phyloP scores from a whole-genome alignment of 2,113 vertebrate genomes.

The Nestor notabilis region DNA sequence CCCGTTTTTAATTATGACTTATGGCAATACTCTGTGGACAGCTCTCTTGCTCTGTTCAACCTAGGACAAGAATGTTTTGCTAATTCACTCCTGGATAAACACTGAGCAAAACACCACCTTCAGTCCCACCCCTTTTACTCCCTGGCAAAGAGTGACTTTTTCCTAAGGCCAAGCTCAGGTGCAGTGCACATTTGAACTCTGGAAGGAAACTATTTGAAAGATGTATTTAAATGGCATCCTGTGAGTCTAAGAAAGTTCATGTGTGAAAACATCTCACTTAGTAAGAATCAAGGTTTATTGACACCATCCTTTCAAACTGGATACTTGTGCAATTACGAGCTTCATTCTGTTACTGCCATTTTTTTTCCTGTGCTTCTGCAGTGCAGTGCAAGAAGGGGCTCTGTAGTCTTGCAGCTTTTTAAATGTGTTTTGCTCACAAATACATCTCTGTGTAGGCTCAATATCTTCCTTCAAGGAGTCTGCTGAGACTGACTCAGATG shows the following conservation, averaged over 20 bases:
- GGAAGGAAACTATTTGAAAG: slow-evolving; percentile 23
- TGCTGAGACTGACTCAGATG: background rate
- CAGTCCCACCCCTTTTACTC: background rate
- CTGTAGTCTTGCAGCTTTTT: background rate
- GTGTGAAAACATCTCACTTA: background rate
- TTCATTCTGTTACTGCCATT: background rate
- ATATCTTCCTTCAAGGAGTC: background rate
- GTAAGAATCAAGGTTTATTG: background rate
- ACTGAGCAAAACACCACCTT: background rate
- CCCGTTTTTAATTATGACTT: background rate
- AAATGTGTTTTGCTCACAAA: background rate
- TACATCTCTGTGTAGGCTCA: background rate
- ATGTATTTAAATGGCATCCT: background rate
- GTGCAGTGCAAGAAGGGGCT: background rate
- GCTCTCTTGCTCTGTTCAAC: background rate
- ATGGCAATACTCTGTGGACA: background rate
- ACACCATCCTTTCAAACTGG: background rate
- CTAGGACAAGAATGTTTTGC: background rate
- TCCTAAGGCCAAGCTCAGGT: background rate
- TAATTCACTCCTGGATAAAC: background rate
- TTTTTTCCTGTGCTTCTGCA: background rate
- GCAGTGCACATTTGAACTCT: background rate
- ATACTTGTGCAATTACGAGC: background rate
- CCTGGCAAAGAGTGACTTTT: slow-evolving; percentile 19
- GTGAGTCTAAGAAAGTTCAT: background rate